Evolutionary conservation across 2,888 invertebrate genomes (phyloP).

Genomic region (Osmoderma eremita): DNA sequence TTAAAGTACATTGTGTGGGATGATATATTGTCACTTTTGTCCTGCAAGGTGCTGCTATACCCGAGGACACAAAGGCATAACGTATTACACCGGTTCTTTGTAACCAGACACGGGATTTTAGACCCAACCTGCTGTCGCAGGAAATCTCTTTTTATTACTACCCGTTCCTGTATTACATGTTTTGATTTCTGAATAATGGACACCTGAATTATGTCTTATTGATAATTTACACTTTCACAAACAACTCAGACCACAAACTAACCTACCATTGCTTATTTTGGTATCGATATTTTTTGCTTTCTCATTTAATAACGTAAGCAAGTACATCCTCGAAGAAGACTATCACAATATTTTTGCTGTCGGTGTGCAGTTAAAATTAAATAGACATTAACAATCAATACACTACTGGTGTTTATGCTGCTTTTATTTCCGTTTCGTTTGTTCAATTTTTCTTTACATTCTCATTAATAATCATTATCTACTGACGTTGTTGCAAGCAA

Average conservation of each 20-base stretch:
- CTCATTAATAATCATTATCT: too few relatives aligned
- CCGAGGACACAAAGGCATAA: constrained; percentile 60
- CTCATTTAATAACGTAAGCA: constrained; percentile 21
- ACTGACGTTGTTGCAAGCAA: too few relatives aligned
- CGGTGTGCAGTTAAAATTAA: constrained; percentile 5
- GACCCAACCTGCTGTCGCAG: constrained; percentile 43
- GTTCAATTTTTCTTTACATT: too few relatives aligned
- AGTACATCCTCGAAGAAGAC: constrained; percentile 7
- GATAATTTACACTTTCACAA: constrained; percentile 42
- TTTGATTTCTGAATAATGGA: constrained; percentile 41
- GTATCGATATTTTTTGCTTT: constrained; percentile 16
- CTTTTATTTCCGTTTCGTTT: too few relatives aligned
- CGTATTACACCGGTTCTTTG: constrained; percentile 62
- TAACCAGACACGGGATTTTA: constrained; percentile 57
- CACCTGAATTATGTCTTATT: constrained; percentile 42
- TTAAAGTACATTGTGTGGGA: constrained; percentile 62
- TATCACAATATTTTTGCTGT: constrained; percentile 21
- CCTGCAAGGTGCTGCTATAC: constrained; percentile 62
- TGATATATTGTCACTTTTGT: constrained; percentile 63
- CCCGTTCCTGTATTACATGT: constrained; percentile 40
- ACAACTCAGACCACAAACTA: constrained; percentile 33
- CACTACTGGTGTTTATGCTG: not conserved
- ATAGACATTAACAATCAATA: constrained; percentile 12
- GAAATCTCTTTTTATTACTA: constrained; percentile 42
- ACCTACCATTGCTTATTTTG: constrained; percentile 26